Base-by-base conservation (phyloP, 1,140 invertebrate species). In the Pseudomyrmex pallidus region DNA sequence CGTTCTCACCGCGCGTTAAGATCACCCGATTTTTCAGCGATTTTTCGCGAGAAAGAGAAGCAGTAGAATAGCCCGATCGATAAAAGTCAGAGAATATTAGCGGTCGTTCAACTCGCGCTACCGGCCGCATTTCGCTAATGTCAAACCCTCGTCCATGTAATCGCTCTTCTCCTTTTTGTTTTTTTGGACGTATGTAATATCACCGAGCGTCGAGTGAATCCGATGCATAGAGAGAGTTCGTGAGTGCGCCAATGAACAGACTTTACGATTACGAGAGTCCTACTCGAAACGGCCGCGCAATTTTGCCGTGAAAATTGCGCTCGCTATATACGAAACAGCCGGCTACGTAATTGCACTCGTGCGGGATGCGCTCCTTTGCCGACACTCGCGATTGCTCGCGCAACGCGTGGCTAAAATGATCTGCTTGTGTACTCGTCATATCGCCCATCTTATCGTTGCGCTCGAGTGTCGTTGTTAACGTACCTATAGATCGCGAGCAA, bases 101-200 rank as follows among this genome's bases (percentile, higher is more conserved):
- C 25, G 62, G 17, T 57, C 17, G 59, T 78, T 20, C 22, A 17
- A n/a, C 20, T 5, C 10, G 50, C 25, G 13, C 17, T 78, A 13
- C 52, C 52, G 54, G 35, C 48, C 13, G 54, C 54, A 50, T 61
- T 59, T 46, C 46, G 17, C 25, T 67, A 22, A 56, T 22, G 52
- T 66, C 35, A 20, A 5, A 46, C 20, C n/a, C 15, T 13, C 44
- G 3, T 13, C 15, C 54, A 68, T 77, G 7, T 35, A 67, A 67
- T 57, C 20, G 76, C 20, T 64, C 48, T n/a, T n/a, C 20, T 56
- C 3, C 61, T 52, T 84, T 35, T 35, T 35, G 35, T 7, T 35
- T 84, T 84, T 57, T 44, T 8, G 48, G 7, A 7, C 44, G 35
- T 10, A 22, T 57, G 74, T 68, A 70, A 84, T 82, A 66, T 67